Evolutionary conservation across 2,888 invertebrate genomes (phyloP).

Genomic region (Serripes groenlandicus): DNA sequence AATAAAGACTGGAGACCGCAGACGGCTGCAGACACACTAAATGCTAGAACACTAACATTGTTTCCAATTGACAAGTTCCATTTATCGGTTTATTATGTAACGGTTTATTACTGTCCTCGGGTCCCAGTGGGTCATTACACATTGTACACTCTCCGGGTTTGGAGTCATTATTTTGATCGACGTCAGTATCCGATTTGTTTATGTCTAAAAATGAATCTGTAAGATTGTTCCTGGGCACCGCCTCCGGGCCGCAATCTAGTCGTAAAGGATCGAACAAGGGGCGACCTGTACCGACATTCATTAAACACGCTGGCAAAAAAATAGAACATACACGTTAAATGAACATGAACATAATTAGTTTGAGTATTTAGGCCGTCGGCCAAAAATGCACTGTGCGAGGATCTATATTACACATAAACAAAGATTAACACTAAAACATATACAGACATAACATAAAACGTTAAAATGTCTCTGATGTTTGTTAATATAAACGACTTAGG

Average conservation of each 20-base stretch:
- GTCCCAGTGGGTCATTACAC: conserved; percentile 48
- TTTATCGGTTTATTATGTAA: conserved; percentile 93
- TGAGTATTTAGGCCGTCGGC: too few relatives aligned
- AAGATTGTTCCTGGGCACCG: conserved; percentile 49
- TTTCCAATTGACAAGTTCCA: conserved; percentile 94
- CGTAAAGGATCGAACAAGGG: conserved; percentile 76
- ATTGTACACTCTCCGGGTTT: conserved; percentile 55
- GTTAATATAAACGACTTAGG: too few relatives aligned
- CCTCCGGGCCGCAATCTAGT: conserved; percentile 68
- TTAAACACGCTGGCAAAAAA: conserved; percentile 89
- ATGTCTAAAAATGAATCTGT: conserved; percentile 60
- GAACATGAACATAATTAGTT: too few relatives aligned
- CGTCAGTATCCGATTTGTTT: conserved; percentile 54
- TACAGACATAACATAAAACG: too few relatives aligned
- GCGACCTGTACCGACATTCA: conserved; percentile 80
- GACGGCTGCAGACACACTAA: too few relatives aligned
- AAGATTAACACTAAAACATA: too few relatives aligned
- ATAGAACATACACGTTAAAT: neutral
- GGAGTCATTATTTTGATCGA: conserved; percentile 60
- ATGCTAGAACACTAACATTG: too few relatives aligned
- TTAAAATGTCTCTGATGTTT: too few relatives aligned
- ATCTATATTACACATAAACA: too few relatives aligned
- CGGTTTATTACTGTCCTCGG: conserved; percentile 86
- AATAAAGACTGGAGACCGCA: too few relatives aligned
- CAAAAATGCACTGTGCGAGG: too few relatives aligned